Evolutionary conservation across 2,888 invertebrate species (phyloP).

Genomic region (Acrocera orbiculus): DNA sequence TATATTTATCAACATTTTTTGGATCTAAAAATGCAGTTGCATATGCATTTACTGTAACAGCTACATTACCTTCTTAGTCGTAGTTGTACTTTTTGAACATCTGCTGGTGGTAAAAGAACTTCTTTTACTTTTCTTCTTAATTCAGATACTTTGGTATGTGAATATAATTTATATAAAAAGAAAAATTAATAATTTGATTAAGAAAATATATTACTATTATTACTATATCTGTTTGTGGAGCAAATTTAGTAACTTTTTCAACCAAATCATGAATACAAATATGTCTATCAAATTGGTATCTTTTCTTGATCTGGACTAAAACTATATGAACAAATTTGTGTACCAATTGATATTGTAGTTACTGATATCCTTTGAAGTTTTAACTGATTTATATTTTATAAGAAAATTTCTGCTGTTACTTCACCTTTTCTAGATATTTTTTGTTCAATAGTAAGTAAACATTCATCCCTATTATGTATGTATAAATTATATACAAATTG

Average conservation of each 20-base stretch:
- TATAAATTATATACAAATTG: slow-evolving; percentile 63
- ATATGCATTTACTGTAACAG: slow-evolving; percentile 87
- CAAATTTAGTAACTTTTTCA: slow-evolving; percentile 54
- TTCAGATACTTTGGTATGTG: slow-evolving; percentile 66
- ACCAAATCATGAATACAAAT: slow-evolving; percentile 61
- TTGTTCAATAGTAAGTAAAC: slow-evolving; percentile 63
- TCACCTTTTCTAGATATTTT: slow-evolving; percentile 52
- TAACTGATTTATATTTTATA: slow-evolving; percentile 35
- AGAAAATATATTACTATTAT: no score
- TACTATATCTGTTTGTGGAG: slow-evolving; percentile 60
- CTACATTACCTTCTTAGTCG: slow-evolving; percentile 73
- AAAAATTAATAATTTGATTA: no score
- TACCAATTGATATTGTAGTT: slow-evolving; percentile 50
- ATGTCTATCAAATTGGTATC: slow-evolving; percentile 62
- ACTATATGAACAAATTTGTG: slow-evolving; percentile 45
- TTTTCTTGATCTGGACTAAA: slow-evolving; percentile 57
- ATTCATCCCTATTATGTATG: slow-evolving; percentile 43
- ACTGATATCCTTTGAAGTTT: slow-evolving; percentile 47
- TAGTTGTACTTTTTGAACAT: slow-evolving; percentile 85
- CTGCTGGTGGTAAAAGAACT: slow-evolving; percentile 66
- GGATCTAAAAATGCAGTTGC: slow-evolving; percentile 83
- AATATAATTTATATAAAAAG: no score
- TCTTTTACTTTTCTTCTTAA: no score
- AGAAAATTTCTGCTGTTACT: slow-evolving; percentile 52
- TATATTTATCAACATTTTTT: slow-evolving; percentile 50